Evolutionary conservation across 2,113 vertebrate species (phyloP).

Genomic region (Anoura caudifer): DNA sequence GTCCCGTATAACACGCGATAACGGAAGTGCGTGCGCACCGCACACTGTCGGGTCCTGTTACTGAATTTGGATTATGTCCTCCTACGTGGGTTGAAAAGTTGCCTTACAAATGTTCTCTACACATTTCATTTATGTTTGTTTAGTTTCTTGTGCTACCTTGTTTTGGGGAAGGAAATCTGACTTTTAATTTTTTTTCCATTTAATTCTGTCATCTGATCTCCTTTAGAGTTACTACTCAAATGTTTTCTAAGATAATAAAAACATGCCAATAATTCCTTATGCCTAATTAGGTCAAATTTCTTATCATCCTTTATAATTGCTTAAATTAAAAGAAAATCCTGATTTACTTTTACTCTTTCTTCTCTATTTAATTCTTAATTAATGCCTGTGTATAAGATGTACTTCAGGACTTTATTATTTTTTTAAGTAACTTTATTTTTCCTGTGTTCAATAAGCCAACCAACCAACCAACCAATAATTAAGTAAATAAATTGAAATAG

Average conservation of each 20-base stretch:
- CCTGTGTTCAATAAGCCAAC: not conserved
- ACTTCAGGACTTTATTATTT: not conserved
- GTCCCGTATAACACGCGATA: not conserved
- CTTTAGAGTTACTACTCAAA: not conserved
- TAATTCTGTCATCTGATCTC: not conserved
- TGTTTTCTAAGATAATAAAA: conserved; percentile 1
- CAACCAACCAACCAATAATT: not conserved
- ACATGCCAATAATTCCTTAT: not conserved
- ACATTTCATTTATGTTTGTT: not conserved
- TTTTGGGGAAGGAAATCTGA: conserved; percentile 5
- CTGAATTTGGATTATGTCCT: not conserved
- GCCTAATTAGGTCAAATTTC: not conserved
- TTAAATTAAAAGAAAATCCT: not conserved
- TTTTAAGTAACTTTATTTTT: not conserved
- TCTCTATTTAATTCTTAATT: not conserved
- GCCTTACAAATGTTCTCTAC: not conserved
- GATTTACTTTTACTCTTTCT: not conserved
- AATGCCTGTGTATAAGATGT: not conserved
- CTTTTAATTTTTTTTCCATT: conserved; percentile 26
- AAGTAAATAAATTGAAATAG: conserved; percentile 2
- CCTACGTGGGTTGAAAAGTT: not conserved
- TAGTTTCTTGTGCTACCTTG: not conserved
- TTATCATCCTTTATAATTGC: not conserved
- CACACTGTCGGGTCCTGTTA: no score
- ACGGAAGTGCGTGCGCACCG: not conserved